A percentile compares a stretch with the other conserved stretches of the same genome.
Evolutionary conservation across 1,140 invertebrate species (phyloP).

Genomic region (Ostrea edulis): DNA sequence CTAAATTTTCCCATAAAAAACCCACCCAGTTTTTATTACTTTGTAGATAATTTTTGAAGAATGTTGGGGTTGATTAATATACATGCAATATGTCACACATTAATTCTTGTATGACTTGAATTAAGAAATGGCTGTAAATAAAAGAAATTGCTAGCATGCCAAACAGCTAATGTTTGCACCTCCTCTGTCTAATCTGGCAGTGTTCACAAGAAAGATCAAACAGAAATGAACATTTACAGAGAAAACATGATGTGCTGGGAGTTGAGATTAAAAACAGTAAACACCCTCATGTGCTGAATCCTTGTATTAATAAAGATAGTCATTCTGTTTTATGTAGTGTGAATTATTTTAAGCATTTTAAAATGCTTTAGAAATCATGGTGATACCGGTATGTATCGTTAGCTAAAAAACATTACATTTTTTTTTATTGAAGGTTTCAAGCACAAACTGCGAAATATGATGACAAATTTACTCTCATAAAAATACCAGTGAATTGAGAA

Average conservation of each 20-base stretch:
- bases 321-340: constrained; percentile 8
- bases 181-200: constrained; percentile 18
- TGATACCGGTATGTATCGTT: neutral
- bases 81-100: neutral
- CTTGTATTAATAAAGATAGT: neutral
- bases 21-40: constrained; percentile 17
- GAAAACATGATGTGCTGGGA: constrained; percentile 18
- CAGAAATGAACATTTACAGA: constrained; percentile 3
- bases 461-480: too few relatives aligned
- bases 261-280: neutral
- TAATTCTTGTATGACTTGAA: constrained; percentile 36
- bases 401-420: too few relatives aligned
- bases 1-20: neutral
- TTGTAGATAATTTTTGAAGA: constrained; percentile 10
- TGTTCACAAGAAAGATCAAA: constrained; percentile 25
- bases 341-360: constrained; percentile 31
- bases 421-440: too few relatives aligned
- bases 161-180: constrained; percentile 26
- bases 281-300: constrained; percentile 23
- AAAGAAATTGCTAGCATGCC: constrained; percentile 31
- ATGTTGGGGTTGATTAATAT: constrained; percentile 9
- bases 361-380: neutral
- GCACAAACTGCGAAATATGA: too few relatives aligned
- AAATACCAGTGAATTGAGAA: too few relatives aligned
- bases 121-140: constrained; percentile 28